A percentile compares a stretch with the other conserved stretches of the same genome.
Evolutionary conservation across 2,797 vertebrate species (phyloP).

Genomic region (Pristis pectinata): DNA sequence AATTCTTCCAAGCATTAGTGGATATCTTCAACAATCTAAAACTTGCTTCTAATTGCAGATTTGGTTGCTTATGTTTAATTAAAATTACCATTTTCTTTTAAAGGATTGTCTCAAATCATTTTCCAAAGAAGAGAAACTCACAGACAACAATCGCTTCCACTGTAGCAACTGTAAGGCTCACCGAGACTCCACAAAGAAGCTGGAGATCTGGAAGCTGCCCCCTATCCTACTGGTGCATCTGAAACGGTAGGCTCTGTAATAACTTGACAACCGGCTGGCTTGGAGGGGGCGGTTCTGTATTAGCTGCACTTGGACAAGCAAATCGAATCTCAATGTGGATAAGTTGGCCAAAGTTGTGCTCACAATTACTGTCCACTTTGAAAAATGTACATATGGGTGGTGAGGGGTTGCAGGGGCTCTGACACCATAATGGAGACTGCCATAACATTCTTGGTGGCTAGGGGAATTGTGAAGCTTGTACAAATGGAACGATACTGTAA

Average conservation of each 20-base stretch:
- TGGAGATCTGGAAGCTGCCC: conserved; percentile 97
- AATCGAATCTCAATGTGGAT: not conserved
- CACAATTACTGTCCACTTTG: not conserved
- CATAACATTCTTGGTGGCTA: not conserved
- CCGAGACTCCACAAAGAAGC: conserved; percentile 90
- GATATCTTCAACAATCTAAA: not conserved
- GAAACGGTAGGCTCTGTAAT: conserved; percentile 70
- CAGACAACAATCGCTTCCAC: conserved; percentile 91
- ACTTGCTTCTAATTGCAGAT: not conserved
- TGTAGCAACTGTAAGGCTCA: conserved; percentile 91
- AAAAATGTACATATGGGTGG: not conserved
- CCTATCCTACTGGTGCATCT: conserved; percentile 90
- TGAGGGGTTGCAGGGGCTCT: not conserved
- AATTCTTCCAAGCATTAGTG: not conserved
- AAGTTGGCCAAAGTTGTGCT: not conserved
- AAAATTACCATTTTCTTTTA: conserved; percentile 36
- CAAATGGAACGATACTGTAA: no score
- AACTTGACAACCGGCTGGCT: not conserved
- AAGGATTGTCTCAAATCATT: conserved; percentile 95
- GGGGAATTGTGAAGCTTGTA: not conserved
- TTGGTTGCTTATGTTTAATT: not conserved
- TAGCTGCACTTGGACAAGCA: not conserved
- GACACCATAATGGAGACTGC: not conserved
- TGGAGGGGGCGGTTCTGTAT: not conserved
- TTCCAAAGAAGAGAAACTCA: conserved; percentile 93